Conservation (phyloP, 2,888 invertebrate species). For the Stenodema calcarata region DNA sequence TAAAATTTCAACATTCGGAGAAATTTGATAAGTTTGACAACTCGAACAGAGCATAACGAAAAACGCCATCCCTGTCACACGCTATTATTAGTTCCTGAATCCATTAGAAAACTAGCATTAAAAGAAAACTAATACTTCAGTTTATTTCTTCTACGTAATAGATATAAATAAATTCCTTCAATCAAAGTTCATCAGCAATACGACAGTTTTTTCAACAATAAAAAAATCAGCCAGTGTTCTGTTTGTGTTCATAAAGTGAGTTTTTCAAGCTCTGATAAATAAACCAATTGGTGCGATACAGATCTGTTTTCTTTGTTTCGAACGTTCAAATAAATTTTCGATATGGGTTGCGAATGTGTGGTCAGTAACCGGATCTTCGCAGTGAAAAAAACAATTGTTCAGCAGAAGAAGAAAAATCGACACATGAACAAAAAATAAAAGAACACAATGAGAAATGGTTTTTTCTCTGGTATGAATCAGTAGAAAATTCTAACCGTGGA, state of each 20-base stretch:
- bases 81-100: not conserved
- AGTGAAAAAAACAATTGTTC: not conserved
- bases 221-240: not conserved
- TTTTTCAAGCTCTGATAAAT: not conserved
- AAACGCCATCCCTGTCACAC: not conserved
- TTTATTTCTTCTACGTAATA: not conserved
- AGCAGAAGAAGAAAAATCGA: not conserved
- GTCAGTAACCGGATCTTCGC: not conserved
- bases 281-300: not conserved
- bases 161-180: not conserved
- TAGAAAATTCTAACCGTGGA: not conserved
- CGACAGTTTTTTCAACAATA: not conserved
- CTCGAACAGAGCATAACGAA: not conserved
- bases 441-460: not conserved
- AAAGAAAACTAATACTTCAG: constrained; percentile 31
- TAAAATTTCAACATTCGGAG: not conserved
- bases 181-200: not conserved
- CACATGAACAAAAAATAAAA: not conserved
- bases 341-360: not conserved
- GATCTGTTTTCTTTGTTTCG: not conserved
- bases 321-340: not conserved
- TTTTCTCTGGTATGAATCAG: not conserved
- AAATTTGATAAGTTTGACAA: not conserved
- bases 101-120: not conserved
- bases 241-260: not conserved